Base-by-base conservation (phyloP, 2,113 vertebrate genomes). In the Indri indri region DNA sequence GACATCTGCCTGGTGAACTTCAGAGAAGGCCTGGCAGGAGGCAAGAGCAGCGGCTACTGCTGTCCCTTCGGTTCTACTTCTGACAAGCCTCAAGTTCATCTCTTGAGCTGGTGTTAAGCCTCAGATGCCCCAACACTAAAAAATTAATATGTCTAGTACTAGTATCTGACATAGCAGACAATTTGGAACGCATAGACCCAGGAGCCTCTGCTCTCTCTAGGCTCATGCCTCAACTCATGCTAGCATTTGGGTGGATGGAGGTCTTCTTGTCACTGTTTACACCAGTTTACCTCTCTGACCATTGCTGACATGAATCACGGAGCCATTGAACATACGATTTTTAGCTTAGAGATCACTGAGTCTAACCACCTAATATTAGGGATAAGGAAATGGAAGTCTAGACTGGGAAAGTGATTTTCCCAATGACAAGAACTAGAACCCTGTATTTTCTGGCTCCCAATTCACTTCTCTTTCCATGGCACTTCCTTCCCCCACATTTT, bases 1-100 rank as follows among this genome's bases (percentile, higher is more conserved):
- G 42, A 85, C 74, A 96, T 61, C 94, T 88, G 79, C 45, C 83
- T 89, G n/a, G n/a, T 42, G 50, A 68, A 95, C 68, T 84, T 71
- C 63, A 83, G 30, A 82, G 50, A 88, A 63, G 5, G 40, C 25
- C 84, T 84, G 6, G 18, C 27, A 50, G 32, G 59, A 95, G 32
- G 47, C 30, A 71, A 47, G 18, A 42, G 27, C 50, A 52, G 34
- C 9, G 61, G 79, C 66, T 91, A 71, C n/a, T 91, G 45, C 65
- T 91, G 74, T 16, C 0, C 0, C 47, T 50, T 73, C 68, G 80
- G 9, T 50, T 74, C 34, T 70, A 45, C 86, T 80, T 71, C 74
- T 76, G 50, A 52, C 40, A 47, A 81, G 12, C n/a, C 27, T 59
- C 5, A 8, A n/a, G 40, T 84, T 73, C 27, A 17, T 87, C 54